These are phyloP conservation scores for Spongia lamella DNA, from an alignment of 37 sponge, comb jelly and placozoan genomes.

Conservation along the genomic window DNA sequence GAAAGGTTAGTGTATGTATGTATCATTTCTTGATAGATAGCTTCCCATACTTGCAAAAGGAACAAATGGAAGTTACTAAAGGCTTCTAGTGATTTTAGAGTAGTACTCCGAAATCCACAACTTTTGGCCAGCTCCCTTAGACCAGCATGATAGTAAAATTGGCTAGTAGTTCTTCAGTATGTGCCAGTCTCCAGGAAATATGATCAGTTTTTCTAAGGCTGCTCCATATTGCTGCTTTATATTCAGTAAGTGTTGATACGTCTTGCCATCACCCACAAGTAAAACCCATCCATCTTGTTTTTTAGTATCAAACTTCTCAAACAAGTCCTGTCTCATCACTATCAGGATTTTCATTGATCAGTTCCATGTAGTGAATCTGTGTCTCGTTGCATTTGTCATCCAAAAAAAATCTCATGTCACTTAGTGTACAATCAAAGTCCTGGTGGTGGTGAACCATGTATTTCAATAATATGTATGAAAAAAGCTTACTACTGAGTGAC, in stretches of 20 bases:
- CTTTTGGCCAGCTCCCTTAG: constrained; percentile 7
- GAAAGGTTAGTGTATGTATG: not conserved
- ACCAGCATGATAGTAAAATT: constrained; percentile 17
- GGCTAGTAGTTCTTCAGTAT: constrained; percentile 3
- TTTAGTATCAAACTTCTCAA: not conserved
- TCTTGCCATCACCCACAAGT: constrained; percentile 30
- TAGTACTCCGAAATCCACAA: not conserved
- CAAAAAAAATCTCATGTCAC: too few species aligned
- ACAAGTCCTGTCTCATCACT: not conserved
- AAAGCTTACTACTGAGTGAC: too few species aligned
- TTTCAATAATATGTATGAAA: too few species aligned
- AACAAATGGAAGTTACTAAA: constrained; percentile 10
- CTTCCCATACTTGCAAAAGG: constrained; percentile 26
- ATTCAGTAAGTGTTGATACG: too few species aligned
- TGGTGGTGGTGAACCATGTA: too few species aligned
- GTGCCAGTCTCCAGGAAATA: constrained; percentile 28
- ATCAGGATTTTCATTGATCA: too few species aligned
- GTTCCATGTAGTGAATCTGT: constrained; percentile 15
- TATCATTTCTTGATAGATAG: constrained; percentile 16
- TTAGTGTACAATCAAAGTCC: too few species aligned
- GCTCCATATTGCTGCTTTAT: not conserved
- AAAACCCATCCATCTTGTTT: constrained; percentile 1
- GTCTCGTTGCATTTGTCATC: not conserved
- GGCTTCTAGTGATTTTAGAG: constrained; percentile 1
- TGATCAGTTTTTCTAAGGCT: constrained; percentile 5